Base-by-base conservation (phyloP, 2,113 vertebrate species). In the Ciconia boyciana region DNA sequence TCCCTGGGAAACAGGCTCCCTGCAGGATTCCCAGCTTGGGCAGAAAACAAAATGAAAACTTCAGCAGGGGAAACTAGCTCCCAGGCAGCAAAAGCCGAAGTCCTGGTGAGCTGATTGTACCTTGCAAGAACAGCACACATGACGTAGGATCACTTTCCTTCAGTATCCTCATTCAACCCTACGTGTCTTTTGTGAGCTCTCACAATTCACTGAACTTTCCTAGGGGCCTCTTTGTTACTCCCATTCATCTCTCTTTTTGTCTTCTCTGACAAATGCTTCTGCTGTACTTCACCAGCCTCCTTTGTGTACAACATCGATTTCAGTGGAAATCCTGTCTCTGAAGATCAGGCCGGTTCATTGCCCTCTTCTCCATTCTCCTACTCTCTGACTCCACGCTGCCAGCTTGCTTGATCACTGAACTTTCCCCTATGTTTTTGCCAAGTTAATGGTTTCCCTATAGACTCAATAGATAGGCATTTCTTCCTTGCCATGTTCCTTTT, bases 301-400 rank as follows among this genome's bases (percentile, higher is more conserved):
- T 89, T 87, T 93, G 72, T 77, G 64, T 25, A 72, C 44, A 15
- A 36, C 57, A 24, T 3, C 25, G 54, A 65, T 93, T 87, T 89
- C 61, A 64, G 69, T 48, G 72, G 48, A 87, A 82, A 51, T 16
- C 20, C 66, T 34, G 52, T 7, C 57, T 61, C 69, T 76, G 81
- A 55, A 94, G 77, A 77, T 41, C 54, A 62, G 83, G n/a, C 46
- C 72, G 62, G 36, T 94, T 92, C 71, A 34, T 61, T 87, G 87
- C 51, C 72, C 71, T 58, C 66, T 64, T 58, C 69, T 76, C 74
- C 57, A 5, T 70, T 70, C 83, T 74, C 49, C 32, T 36, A 1
- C 49, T 51, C 60, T 61, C 74, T 0, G 6, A 24, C 26, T 58
- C 29, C 0, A 0, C 0, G 0, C 46, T 86, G 72, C 60, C 83